Percentiles rank a stretch among this genome's conserved stretches.
These are phyloP conservation scores for Urophycis tenuis DNA, from an alignment of 2,797 vertebrate genomes.

Conservation along the genomic window DNA sequence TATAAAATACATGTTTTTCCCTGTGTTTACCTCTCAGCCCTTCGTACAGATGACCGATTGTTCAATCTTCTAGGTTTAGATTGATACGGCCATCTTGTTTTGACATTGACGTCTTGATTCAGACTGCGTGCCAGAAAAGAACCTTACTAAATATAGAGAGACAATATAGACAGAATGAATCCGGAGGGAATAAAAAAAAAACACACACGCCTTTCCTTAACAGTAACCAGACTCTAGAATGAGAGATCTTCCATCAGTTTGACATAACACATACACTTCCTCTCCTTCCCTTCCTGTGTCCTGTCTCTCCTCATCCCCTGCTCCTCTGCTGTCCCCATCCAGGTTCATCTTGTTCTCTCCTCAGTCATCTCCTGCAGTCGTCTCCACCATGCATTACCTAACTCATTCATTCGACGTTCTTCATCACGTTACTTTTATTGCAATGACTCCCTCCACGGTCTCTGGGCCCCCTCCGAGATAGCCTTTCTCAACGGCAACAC, in stretches of 20 bases:
- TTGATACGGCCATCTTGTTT: not conserved
- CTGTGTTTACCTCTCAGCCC: not conserved
- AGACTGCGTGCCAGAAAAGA: too few species aligned
- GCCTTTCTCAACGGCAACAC: not conserved
- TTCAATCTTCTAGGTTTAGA: too few species aligned
- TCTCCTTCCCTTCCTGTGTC: constrained; percentile 24
- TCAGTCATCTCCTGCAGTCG: constrained; percentile 34
- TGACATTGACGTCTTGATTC: too few species aligned
- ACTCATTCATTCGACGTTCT: not conserved
- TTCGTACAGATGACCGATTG: too few species aligned
- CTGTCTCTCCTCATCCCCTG: constrained; percentile 19
- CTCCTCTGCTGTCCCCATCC: constrained; percentile 20
- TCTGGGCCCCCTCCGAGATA: not conserved
- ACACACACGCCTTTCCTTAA: constrained; percentile 37
- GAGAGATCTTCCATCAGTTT: constrained; percentile 26
- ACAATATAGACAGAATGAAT: too few species aligned
- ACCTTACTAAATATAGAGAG: too few species aligned
- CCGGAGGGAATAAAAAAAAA: not conserved
- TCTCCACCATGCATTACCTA: constrained; percentile 4
- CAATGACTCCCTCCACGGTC: not conserved
- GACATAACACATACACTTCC: constrained; percentile 50
- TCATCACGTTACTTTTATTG: not conserved
- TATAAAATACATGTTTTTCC: not conserved
- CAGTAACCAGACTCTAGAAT: constrained; percentile 56
- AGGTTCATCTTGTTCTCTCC: constrained; percentile 27